Evolutionary conservation across 2,888 invertebrate genomes (phyloP).

Genomic region (Rhamnusium bicolor): DNA sequence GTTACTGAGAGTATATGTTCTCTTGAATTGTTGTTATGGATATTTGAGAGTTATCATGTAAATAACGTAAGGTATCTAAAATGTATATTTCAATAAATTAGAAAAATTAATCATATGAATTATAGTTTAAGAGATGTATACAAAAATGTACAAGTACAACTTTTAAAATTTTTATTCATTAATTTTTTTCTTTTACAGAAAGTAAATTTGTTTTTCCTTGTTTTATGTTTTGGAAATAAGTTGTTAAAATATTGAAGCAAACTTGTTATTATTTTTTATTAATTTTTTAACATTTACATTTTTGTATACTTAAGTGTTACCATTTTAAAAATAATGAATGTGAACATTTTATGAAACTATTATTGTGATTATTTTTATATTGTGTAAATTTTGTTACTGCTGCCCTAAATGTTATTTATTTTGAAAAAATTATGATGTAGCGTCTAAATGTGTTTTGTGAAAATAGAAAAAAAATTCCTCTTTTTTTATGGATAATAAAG

Average conservation of each 20-base stretch:
- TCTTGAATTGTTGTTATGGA: constrained; percentile 16
- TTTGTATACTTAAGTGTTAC: constrained; percentile 40
- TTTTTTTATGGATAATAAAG: constrained; percentile 41
- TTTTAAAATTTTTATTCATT: constrained; percentile 4
- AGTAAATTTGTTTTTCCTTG: background rate
- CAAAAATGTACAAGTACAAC: constrained; percentile 25
- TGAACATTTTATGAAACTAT: constrained; percentile 36
- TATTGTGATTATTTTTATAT: constrained; percentile 43
- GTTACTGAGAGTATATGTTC: constrained; percentile 6
- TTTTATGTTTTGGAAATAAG: background rate
- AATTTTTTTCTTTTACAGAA: background rate
- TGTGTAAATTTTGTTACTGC: constrained; percentile 39
- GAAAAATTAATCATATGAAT: constrained; percentile 20
- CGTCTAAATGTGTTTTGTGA: constrained; percentile 27
- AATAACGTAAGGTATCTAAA: constrained; percentile 23
- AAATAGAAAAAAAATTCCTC: background rate
- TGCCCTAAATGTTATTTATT: constrained; percentile 39
- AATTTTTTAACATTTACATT: constrained; percentile 16
- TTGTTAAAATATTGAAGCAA: background rate
- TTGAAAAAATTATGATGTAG: constrained; percentile 25
- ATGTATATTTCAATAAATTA: constrained; percentile 27
- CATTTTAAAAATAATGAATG: constrained; percentile 41
- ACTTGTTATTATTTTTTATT: background rate
- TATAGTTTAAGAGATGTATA: constrained; percentile 29
- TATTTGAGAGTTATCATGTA: constrained; percentile 25